Base-by-base conservation (phyloP, 2,888 invertebrate genomes). In the Polyommatus iphigenia region DNA sequence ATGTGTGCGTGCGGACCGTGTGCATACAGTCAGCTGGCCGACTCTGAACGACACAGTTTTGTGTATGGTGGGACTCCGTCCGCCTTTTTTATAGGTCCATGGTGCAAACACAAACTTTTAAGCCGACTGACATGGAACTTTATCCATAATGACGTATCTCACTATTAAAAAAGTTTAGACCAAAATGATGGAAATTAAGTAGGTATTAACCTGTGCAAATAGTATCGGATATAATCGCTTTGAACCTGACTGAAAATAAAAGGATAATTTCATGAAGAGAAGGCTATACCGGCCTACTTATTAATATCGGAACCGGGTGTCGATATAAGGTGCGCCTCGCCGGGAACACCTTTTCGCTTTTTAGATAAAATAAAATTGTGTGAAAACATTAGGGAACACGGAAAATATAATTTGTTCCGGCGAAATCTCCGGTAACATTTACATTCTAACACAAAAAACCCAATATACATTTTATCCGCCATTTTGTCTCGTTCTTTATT, bases 401-500 rank as follows among this genome's bases (percentile, higher is more conserved):
- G 1, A 6, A 75, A 75, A 75, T 75, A 75, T 75, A 75, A 75
- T 75, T 75, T 75, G 75, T 75, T 18, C 13, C 46, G 50, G 13
- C 50, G 24, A 75, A 75, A 50, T 20, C 50, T 46, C 50, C 46
- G 8, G 73, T 73, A 75, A 75, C 54, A 75, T 75, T 75, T 75
- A 77, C 36, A 54, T 62, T 76, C 76, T 78, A 36, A 75, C 75
- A 54, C 50, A 54, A 73, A 46, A 75, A 54, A 75, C 54, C 54
- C 75, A 54, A 75, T 75, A 75, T 75, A 46, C 46, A 24, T 72
- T 72, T 20, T 29, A 75, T 50, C 75, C 77, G 54, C 71, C 77
- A 10, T 71, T 71, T 77, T 75, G 77, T 57, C 29, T 59, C 20
- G 41, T 79, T 76, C 79, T 76, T 71, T 78, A 78, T 76, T 59